Conservation (phyloP, 2,113 vertebrate genomes). For the Paraplagusia blochii region DNA sequence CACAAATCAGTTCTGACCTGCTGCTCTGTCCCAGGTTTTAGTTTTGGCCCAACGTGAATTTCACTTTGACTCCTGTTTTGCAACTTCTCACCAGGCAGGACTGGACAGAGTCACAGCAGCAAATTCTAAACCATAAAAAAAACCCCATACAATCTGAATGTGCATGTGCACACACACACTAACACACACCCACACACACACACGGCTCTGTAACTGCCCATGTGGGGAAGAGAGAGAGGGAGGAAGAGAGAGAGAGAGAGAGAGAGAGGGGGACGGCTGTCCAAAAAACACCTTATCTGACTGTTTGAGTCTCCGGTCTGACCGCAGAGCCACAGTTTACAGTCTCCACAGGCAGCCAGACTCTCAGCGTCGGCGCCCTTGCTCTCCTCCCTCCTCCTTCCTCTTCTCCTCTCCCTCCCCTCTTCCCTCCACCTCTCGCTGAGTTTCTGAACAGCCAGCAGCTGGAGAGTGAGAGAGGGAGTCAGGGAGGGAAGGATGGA, state of each 20-base stretch:
- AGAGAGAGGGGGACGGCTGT: slow-evolving; percentile 10
- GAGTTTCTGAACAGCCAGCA: slow-evolving; percentile 59
- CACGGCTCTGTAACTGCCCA: slow-evolving; percentile 62
- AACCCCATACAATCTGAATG: slow-evolving; percentile 50
- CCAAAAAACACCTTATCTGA: slow-evolving; percentile 76
- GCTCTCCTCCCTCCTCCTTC: slow-evolving; percentile 33
- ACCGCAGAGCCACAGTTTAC: slow-evolving; percentile 80
- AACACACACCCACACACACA: slow-evolving; percentile 37
- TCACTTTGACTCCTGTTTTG: too few relatives aligned
- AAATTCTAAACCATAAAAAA: too few relatives aligned
- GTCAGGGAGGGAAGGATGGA: slow-evolving; percentile 35
- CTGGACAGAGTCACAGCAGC: slow-evolving; percentile 55
- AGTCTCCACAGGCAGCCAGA: slow-evolving; percentile 81
- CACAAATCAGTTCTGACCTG: too few relatives aligned
- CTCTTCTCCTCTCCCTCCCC: slow-evolving; percentile 7
- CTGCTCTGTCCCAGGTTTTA: too few relatives aligned
- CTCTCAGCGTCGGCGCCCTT: slow-evolving; percentile 74
- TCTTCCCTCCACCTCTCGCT: slow-evolving; percentile 38
- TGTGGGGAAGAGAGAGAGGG: slow-evolving; percentile 42
- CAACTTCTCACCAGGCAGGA: slow-evolving; percentile 29
- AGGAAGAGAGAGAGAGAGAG: slow-evolving; percentile 28
- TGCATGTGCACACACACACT: slow-evolving; percentile 41
- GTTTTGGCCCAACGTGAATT: too few relatives aligned
- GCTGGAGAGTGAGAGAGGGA: slow-evolving; percentile 60
- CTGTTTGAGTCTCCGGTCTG: slow-evolving; percentile 78